Conservation (phyloP, 2,888 invertebrate genomes). For the Scaptomyza flava region DNA sequence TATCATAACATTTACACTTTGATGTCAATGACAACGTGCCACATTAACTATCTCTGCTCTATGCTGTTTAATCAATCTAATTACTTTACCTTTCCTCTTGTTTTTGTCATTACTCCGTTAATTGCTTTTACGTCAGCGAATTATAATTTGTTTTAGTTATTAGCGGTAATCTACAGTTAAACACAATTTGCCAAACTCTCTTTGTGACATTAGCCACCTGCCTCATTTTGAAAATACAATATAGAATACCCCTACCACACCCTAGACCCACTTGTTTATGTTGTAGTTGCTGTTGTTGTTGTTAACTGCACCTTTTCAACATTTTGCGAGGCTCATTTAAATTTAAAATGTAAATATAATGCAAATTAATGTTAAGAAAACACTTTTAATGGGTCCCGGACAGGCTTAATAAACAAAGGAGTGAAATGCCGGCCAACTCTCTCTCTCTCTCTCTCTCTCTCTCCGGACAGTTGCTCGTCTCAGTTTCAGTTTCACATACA, state of each 20-base stretch:
- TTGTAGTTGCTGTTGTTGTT: slow-evolving; percentile 14
- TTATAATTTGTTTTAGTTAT: slow-evolving; percentile 18
- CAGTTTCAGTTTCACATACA: slow-evolving; percentile 26
- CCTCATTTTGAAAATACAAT: slow-evolving; percentile 8
- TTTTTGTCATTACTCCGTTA: slow-evolving; percentile 3
- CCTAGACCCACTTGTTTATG: slow-evolving; percentile 13
- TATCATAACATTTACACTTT: no score
- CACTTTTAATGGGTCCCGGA: slow-evolving; percentile 54
- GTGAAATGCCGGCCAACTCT: slow-evolving; percentile 7
- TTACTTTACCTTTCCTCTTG: background rate
- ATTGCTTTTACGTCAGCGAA: slow-evolving; percentile 17
- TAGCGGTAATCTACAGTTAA: slow-evolving; percentile 8
- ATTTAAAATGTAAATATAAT: slow-evolving; percentile 73
- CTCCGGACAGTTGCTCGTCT: slow-evolving; percentile 62
- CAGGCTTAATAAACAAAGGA: slow-evolving; percentile 56
- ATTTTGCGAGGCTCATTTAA: slow-evolving; percentile 51
- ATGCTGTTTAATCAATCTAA: background rate
- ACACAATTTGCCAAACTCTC: slow-evolving; percentile 24
- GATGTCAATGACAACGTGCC: background rate
- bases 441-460: no score
- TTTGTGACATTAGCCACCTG: slow-evolving; percentile 37
- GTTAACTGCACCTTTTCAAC: slow-evolving; percentile 34
- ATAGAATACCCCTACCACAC: background rate
- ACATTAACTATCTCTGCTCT: background rate
- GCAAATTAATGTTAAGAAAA: slow-evolving; percentile 73